Percentiles rank a stretch among this genome's conserved stretches.
Conservation (phyloP, 1,140 invertebrate species). For the Aradophagus sp. region DNA sequence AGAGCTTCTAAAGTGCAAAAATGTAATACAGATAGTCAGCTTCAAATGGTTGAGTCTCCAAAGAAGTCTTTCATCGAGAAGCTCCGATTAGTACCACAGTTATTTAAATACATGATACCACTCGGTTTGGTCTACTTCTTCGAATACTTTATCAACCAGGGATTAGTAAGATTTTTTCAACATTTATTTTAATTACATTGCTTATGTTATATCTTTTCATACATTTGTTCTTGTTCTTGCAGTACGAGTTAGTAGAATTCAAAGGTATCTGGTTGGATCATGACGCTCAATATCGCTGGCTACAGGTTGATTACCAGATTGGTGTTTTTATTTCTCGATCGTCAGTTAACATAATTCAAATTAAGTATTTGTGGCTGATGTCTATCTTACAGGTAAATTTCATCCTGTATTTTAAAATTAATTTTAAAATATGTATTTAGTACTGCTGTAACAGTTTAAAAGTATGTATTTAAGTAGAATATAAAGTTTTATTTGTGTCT, state of each 20-base stretch:
- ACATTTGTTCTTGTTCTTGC: no score
- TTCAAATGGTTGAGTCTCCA: constrained; percentile 66
- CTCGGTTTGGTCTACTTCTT: constrained; percentile 88
- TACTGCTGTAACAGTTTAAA: no score
- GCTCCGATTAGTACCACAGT: constrained; percentile 76
- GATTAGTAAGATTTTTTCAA: constrained; percentile 37
- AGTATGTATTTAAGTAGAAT: no score
- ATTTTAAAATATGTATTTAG: no score
- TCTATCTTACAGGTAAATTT: constrained; percentile 85
- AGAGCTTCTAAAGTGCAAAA: constrained; percentile 31
- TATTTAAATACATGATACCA: constrained; percentile 89
- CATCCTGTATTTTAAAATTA: no score
- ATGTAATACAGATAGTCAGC: constrained; percentile 65
- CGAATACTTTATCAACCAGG: constrained; percentile 86
- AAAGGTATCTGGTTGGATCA: constrained; percentile 79
- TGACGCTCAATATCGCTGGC: constrained; percentile 86
- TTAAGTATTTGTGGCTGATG: constrained; percentile 84
- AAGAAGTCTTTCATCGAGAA: constrained; percentile 76
- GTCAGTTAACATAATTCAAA: constrained; percentile 83
- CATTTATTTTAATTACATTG: no score
- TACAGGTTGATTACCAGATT: constrained; percentile 90
- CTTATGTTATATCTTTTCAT: no score
- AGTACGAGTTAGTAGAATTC: constrained; percentile 88
- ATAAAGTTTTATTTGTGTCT: no score
- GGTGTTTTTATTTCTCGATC: constrained; percentile 92